Evolutionary conservation across 2,797 vertebrate genomes (phyloP), one percentile per base, ranked within the genome.

Genomic region (Helicolenus hilgendorfi): DNA sequence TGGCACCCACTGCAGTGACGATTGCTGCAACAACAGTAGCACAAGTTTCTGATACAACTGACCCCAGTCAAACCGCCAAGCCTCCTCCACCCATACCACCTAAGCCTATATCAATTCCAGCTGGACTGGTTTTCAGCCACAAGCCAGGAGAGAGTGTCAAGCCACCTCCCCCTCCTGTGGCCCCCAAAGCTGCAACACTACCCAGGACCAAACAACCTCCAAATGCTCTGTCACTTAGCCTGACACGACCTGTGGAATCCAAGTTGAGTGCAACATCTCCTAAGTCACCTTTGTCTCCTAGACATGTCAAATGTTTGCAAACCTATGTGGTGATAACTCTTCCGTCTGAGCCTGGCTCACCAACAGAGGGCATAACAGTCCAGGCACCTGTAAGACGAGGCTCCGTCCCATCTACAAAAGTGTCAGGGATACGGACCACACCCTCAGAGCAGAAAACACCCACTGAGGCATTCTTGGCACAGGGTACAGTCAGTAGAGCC

Each of bases 251-350:
- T 84, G 93, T 97, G 83, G 98, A 99, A 49, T 98, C 97, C 73
- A 99, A 97, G 88, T 89, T 98, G 64, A 94, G 94, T 84, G 60
- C 92, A 85, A 93, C 97, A 1, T 99, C 99, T 73, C 99, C 99
- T 55, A 99, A 98, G 79, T 99, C 99, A 56, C 99, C 99, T 26
- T 85, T 99, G 75, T 99, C 99, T 88, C 99, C 99, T 45, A 98
- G 98, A 90, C 87, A 98, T 94, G 95, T 97, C 14, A 99, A 98
- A 96, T 98, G 98, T 84, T 97, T 98, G 86, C 98, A 99, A 94
- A 99, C 99, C 0, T 99, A 99, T 65, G 99, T 99, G 62, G 99
- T 99, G 36, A 99, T 99, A 95, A 99, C 99, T 2, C 96, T 99
- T 92, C 99, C 99, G 71, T 99, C 99, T 91, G 98, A 99, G 91